A percentile compares a stretch with the other conserved stretches of the same genome.
These are phyloP conservation scores for Chrysolina oricalcia DNA, from an alignment of 2,888 invertebrate species.

Conservation along the genomic window DNA sequence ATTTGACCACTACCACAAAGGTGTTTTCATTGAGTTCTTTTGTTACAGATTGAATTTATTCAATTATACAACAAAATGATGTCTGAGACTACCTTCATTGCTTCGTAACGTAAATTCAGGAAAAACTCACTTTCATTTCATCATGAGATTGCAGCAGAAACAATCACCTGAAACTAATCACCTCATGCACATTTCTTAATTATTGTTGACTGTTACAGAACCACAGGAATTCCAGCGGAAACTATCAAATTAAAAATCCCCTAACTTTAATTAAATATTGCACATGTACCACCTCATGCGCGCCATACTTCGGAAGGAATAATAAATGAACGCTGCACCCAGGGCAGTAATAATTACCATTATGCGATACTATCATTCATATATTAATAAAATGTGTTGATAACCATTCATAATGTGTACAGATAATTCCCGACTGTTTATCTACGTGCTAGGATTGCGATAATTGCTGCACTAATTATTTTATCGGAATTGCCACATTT, in stretches of 20 bases:
- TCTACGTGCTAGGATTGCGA: neutral
- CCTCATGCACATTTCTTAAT: neutral
- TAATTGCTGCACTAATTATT: constrained; percentile 26
- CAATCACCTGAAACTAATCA: constrained; percentile 14
- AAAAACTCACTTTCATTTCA: neutral
- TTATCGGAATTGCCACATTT: neutral
- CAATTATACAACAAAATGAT: too few relatives aligned
- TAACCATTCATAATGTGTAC: constrained; percentile 39
- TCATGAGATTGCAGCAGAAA: neutral
- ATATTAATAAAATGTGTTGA: constrained; percentile 43
- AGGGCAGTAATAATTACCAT: constrained; percentile 42
- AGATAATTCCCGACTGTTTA: constrained; percentile 30
- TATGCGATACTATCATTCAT: constrained; percentile 40
- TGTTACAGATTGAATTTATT: too few relatives aligned
- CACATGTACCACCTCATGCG: constrained; percentile 30
- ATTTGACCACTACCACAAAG: too few relatives aligned
- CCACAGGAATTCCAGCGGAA: constrained; percentile 26
- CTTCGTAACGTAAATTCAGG: neutral
- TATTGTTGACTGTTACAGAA: constrained; percentile 5
- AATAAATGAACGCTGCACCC: constrained; percentile 29
- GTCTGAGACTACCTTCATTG: neutral
- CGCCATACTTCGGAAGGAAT: constrained; percentile 17
- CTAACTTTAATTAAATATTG: constrained; percentile 28
- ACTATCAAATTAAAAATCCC: constrained; percentile 18
- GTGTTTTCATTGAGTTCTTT: too few relatives aligned